Evolutionary conservation across 2,797 vertebrate genomes (phyloP), one percentile per base, ranked within the genome.

Genomic region (Falco peregrinus): DNA sequence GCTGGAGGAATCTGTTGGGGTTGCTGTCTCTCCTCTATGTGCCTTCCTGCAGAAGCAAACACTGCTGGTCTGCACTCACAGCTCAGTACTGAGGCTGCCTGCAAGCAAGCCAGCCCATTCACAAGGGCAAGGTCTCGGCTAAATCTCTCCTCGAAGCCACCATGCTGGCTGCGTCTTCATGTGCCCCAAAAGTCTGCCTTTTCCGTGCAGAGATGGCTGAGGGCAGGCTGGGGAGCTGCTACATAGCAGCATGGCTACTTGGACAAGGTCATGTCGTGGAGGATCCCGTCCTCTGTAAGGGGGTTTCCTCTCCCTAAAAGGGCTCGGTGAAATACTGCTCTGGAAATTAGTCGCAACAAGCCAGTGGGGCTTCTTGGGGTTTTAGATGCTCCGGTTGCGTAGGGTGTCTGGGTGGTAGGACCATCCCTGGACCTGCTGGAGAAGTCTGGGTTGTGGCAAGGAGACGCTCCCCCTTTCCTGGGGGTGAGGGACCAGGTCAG

Each of bases 121-220:
- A 9, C 9, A 1, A 51, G 43, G 35, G 47, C 56, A 45, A 22
- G 25, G 31, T 7, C 68, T 56, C 25, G 13, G n/a, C 48, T 43
- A 22, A 26, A n/a, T 25, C 11, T 16, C 48, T 60, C 6, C 29
- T 60, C 59, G 67, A 51, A n/a, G 15, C 37, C 57, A 56, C 31
- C 15, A 6, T 8, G 8, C 43, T 71, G 47, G 22, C 25, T 74
- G 12, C 56, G 8, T 59, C 33, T 39, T 77, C 12, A 6, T 4
- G 16, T 2, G 1, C 60, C 39, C 60, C 43, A 22, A 43, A 88
- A 90, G 45, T 59, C 29, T 53, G 14, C 45, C 37, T 16, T 10
- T 64, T 87, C 22, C 77, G 37, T 1, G 0, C 8, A 1, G 16
- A 31, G 39, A 15, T 1, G 3, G 35, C 9, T 1, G 4, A n/a